phyloP scores from a whole-genome alignment of 2,888 invertebrate genomes.

The Theretra japonica region DNA sequence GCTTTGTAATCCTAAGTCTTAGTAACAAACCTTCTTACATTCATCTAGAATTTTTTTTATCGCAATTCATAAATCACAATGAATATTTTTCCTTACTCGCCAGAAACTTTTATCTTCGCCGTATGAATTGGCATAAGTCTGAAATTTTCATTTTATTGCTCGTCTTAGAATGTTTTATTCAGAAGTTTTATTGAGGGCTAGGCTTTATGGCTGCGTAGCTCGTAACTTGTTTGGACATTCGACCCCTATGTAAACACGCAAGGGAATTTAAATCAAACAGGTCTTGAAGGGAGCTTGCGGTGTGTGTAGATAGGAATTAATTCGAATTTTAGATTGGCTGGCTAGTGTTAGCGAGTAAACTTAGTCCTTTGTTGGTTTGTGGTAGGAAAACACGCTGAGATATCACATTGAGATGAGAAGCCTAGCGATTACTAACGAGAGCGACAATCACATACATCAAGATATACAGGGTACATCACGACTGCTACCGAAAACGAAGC shows the following conservation, averaged over 20 bases:
- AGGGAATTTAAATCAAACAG: conserved; percentile 38
- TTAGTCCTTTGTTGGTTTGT: not conserved
- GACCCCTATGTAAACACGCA: conserved; percentile 38
- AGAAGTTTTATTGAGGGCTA: conserved; percentile 8
- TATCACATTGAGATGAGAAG: too few relatives aligned
- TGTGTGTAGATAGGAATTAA: conserved; percentile 7
- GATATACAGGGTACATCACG: too few relatives aligned
- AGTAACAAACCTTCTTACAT: not conserved
- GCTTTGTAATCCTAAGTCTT: not conserved
- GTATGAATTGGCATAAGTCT: not conserved
- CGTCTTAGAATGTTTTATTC: conserved; percentile 14
- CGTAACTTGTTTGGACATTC: conserved; percentile 32
- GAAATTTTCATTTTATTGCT: not conserved
- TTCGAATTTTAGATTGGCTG: conserved; percentile 15
- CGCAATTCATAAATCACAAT: not conserved
- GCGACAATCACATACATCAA: too few relatives aligned
- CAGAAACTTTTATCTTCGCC: not conserved
- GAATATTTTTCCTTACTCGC: not conserved
- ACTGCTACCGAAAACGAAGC: too few relatives aligned
- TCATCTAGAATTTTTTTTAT: not conserved
- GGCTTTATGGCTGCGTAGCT: conserved; percentile 12
- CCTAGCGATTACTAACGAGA: too few relatives aligned
- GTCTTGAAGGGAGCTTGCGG: conserved; percentile 19
- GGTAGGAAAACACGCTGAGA: not conserved
- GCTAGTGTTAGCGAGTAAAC: not conserved